A percentile compares a stretch with the other conserved stretches of the same genome.
Conservation (phyloP, 2,888 invertebrate genomes). For the Hyppa rectilinea region DNA sequence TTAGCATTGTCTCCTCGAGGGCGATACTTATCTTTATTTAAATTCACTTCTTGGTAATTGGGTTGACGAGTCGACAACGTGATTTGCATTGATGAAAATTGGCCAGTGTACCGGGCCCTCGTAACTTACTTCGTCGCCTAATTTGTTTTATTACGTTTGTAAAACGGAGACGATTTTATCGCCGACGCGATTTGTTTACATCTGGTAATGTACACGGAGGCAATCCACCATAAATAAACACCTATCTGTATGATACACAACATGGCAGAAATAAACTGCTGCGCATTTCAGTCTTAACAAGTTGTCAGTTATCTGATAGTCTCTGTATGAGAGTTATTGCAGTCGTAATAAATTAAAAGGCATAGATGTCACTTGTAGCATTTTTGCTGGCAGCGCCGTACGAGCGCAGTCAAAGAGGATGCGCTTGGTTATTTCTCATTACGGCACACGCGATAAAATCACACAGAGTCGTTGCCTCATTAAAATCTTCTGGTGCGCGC, state of each 20-base stretch:
- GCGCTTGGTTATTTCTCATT: slow-evolving; percentile 91
- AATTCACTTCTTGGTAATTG: slow-evolving; percentile 91
- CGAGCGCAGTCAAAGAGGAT: slow-evolving; percentile 87
- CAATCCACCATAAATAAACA: slow-evolving; percentile 33
- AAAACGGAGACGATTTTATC: slow-evolving; percentile 77
- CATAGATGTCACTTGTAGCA: slow-evolving; percentile 78
- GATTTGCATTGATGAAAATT: slow-evolving; percentile 91
- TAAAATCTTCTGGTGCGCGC: slow-evolving; percentile 91
- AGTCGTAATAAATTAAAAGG: slow-evolving; percentile 68
- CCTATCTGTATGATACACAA: neutral
- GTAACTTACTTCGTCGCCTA: slow-evolving; percentile 83
- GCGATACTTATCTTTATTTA: slow-evolving; percentile 91
- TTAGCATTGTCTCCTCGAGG: slow-evolving; percentile 91
- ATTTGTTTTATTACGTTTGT: slow-evolving; percentile 87
- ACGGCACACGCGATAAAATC: slow-evolving; percentile 90
- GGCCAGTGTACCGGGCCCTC: slow-evolving; percentile 82
- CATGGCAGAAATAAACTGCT: slow-evolving; percentile 10
- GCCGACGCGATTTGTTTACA: slow-evolving; percentile 61
- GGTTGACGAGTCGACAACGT: slow-evolving; percentile 91
- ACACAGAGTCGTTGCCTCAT: slow-evolving; percentile 91
- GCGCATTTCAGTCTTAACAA: slow-evolving; percentile 37
- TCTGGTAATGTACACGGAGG: slow-evolving; percentile 54
- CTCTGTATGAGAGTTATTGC: slow-evolving; percentile 48
- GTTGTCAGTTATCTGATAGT: slow-evolving; percentile 43
- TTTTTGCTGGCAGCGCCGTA: slow-evolving; percentile 80